A percentile compares a stretch with the other conserved stretches of the same genome.
phyloP scores from a whole-genome alignment of 2,113 vertebrate species.

The Cyphomyrus discorhynchus region DNA sequence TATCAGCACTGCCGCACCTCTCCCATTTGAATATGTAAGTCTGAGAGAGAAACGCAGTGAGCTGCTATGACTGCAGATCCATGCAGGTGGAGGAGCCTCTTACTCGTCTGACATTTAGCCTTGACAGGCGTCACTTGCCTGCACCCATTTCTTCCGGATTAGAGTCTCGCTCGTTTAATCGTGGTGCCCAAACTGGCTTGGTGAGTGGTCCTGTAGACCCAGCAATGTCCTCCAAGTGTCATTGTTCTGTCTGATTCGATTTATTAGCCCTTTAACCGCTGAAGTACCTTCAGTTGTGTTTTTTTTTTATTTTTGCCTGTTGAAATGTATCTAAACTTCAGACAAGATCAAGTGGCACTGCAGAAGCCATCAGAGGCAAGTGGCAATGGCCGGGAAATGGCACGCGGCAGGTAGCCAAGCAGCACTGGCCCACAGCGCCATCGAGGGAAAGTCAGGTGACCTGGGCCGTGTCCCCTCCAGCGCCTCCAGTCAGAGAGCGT shows the following conservation, averaged over 20 bases:
- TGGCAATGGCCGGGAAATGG: background rate
- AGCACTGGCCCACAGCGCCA: background rate
- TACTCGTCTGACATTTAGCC: background rate
- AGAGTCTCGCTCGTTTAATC: background rate
- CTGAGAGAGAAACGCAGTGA: constrained; percentile 21
- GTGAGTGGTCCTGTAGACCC: background rate
- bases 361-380: background rate
- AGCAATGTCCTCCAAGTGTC: background rate
- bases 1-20: background rate
- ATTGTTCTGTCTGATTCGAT: background rate
- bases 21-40: constrained; percentile 15
- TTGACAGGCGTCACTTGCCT: background rate
- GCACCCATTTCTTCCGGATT: background rate
- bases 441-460: background rate
- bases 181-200: background rate
- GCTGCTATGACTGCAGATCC: constrained; percentile 9
- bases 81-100: background rate
- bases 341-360: background rate
- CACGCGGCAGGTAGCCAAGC: background rate
- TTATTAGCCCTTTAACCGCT: background rate
- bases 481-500: background rate
- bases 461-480: background rate
- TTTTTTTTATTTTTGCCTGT: background rate
- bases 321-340: background rate
- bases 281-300: background rate